Conservation (phyloP, 2,888 invertebrate genomes). For the Drosophila mettleri region DNA sequence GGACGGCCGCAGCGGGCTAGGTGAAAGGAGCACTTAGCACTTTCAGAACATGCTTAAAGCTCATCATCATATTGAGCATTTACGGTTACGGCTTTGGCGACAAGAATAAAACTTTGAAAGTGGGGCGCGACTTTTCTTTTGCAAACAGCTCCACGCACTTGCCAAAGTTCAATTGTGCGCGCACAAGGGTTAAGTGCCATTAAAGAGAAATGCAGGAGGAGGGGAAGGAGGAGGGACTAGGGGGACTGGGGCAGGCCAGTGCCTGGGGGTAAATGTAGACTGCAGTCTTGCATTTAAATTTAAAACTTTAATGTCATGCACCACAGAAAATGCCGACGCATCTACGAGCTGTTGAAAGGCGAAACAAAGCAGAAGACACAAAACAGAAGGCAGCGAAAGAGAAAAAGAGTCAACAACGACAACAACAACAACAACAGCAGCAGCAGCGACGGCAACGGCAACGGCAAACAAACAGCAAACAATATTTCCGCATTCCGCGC, state of each 20-base stretch:
- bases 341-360: conserved; percentile 55
- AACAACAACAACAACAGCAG: conserved; percentile 29
- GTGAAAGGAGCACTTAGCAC: not conserved
- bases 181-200: conserved; percentile 64
- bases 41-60: not conserved
- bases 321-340: conserved; percentile 63
- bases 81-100: conserved; percentile 19
- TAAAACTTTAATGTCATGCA: conserved; percentile 79
- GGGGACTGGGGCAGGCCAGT: not conserved
- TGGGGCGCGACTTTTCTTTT: conserved; percentile 59
- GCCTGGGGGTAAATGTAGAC: conserved; percentile 22
- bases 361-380: conserved; percentile 40
- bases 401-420: conserved; percentile 31
- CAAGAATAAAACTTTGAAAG: conserved; percentile 38
- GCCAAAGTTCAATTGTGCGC: conserved; percentile 67
- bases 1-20: conserved; percentile 19
- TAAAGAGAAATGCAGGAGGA: not conserved
- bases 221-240: not conserved
- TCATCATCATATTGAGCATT: conserved; percentile 18
- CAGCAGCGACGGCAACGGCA: conserved; percentile 30
- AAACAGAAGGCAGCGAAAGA: conserved; percentile 38
- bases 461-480: conserved; percentile 56
- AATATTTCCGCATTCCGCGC: conserved; percentile 75
- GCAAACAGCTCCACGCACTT: conserved; percentile 61
- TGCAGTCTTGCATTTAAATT: conserved; percentile 64